A percentile compares a stretch with the other conserved stretches of the same genome.
Conservation (phyloP, 2,797 vertebrate genomes). For the Cossypha heuglini region DNA sequence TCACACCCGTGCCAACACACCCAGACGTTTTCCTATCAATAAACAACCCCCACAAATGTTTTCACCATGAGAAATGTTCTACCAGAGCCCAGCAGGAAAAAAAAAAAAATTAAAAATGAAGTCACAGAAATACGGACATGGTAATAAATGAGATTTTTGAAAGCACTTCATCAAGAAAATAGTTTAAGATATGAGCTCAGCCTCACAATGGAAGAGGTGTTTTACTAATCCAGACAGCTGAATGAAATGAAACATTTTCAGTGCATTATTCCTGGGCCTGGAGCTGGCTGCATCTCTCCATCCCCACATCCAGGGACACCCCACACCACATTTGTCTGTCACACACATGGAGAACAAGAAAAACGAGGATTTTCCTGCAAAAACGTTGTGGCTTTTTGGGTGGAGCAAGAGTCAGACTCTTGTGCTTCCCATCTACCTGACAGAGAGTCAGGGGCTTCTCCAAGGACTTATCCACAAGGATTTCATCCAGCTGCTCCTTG, state of each 20-base stretch:
- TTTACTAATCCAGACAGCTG: constrained; percentile 36
- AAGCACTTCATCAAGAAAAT: constrained; percentile 63
- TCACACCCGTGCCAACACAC: neutral
- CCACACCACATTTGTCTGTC: neutral
- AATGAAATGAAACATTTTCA: constrained; percentile 17
- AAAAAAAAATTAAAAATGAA: neutral
- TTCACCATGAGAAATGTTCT: constrained; percentile 11
- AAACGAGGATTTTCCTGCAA: neutral
- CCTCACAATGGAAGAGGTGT: constrained; percentile 14
- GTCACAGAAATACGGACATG: neutral
- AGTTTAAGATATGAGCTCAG: constrained; percentile 45
- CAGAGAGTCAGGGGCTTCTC: neutral
- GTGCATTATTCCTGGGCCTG: neutral
- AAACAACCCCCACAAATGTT: constrained; percentile 42
- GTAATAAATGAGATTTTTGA: constrained; percentile 29
- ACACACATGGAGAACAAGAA: neutral
- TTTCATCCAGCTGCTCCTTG: neutral
- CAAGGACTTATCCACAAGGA: neutral
- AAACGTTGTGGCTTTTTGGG: neutral
- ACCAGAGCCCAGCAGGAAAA: neutral
- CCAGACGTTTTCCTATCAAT: neutral
- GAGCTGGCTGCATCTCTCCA: neutral
- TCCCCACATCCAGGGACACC: neutral
- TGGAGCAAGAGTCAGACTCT: neutral
- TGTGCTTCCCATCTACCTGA: neutral